Conservation (phyloP, 2,888 invertebrate species). For the Orthosia cruda region DNA sequence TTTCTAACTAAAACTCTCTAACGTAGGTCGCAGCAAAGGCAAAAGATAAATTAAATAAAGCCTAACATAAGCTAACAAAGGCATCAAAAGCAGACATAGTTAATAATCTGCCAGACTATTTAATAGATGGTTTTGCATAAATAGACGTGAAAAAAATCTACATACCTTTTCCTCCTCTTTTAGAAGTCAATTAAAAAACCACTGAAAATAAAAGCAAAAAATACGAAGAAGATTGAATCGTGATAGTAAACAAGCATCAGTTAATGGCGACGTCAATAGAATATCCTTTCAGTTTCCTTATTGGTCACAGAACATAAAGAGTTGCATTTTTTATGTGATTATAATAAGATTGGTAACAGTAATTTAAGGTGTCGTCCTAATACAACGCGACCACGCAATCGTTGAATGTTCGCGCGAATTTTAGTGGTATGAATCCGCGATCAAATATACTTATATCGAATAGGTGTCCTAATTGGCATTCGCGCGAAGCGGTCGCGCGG, state of each 20-base stretch:
- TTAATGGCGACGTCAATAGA: no score
- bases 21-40: background rate
- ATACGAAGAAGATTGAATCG: background rate
- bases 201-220: constrained; percentile 1
- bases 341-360: no score
- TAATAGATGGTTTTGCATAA: constrained; percentile 12
- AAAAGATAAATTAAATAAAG: constrained; percentile 9
- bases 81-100: background rate
- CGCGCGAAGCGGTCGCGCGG: no score
- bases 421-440: no score
- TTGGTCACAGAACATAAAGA: no score
- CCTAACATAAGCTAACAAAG: background rate
- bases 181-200: background rate
- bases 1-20: background rate
- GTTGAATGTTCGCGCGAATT: no score
- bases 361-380: no score
- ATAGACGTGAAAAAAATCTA: background rate
- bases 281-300: background rate
- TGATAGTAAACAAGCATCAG: background rate
- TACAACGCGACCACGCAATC: no score
- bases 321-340: no score
- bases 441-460: no score
- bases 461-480: no score
- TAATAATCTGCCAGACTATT: constrained; percentile 19
- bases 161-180: no score